A percentile compares a stretch with the other conserved stretches of the same genome.
Conservation (phyloP, 2,113 vertebrate genomes). For the Aspiorhynchus laticeps region DNA sequence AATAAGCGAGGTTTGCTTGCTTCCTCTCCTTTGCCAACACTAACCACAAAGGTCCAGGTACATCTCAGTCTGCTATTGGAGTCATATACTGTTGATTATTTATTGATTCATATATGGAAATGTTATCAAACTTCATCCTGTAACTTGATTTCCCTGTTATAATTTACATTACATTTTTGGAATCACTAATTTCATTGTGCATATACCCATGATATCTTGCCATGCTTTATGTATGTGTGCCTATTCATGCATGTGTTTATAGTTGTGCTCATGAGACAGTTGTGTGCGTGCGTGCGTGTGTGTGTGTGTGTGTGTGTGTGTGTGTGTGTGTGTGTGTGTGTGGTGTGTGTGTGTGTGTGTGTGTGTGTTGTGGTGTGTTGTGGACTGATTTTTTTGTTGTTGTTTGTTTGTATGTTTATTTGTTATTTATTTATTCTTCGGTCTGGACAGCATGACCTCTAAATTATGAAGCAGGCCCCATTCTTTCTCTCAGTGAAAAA, state of each 20-base stretch:
- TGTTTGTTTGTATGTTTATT: slow-evolving; percentile 61
- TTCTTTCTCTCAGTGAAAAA: slow-evolving; percentile 79
- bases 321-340: slow-evolving; percentile 12
- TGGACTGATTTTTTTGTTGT: slow-evolving; percentile 59
- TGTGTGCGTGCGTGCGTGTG: slow-evolving; percentile 25
- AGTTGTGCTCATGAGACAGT: not conserved
- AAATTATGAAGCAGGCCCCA: slow-evolving; percentile 79
- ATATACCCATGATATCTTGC: not conserved
- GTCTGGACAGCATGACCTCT: slow-evolving; percentile 70
- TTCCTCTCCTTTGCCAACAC: not conserved
- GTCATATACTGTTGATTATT: not conserved
- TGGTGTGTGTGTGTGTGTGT: slow-evolving; percentile 40
- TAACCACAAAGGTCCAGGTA: not conserved
- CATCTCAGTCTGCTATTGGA: not conserved
- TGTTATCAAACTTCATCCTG: not conserved
- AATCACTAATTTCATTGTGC: not conserved
- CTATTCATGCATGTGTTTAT: not conserved
- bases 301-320: slow-evolving; percentile 7
- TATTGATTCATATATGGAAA: not conserved
- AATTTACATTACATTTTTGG: not conserved
- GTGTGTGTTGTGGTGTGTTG: slow-evolving; percentile 12
- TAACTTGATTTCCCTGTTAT: not conserved
- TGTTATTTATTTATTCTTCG: slow-evolving; percentile 72
- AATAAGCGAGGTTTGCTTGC: not conserved
- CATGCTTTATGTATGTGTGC: not conserved